Conservation (phyloP, 2,797 vertebrate genomes). For the Aeoliscus strigatus region DNA sequence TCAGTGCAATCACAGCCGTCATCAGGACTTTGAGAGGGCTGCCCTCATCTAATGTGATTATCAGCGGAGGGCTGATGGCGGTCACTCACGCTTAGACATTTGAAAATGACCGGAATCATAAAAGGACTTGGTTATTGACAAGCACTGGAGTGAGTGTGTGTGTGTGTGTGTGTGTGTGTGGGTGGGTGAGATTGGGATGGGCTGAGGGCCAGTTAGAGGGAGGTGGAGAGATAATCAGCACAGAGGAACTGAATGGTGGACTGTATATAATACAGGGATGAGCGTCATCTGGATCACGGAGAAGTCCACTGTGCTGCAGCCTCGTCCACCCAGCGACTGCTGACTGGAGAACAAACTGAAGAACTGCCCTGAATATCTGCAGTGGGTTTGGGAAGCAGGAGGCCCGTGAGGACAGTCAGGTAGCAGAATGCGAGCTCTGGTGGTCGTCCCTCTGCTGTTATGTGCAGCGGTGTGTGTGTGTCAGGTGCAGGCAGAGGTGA, state of each 20-base stretch:
- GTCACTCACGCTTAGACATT: slow-evolving; percentile 33
- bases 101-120: slow-evolving; percentile 54
- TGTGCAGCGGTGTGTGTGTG: slow-evolving; percentile 44
- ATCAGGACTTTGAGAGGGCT: slow-evolving; percentile 36
- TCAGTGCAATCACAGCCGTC: slow-evolving; percentile 49
- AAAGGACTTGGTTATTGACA: slow-evolving; percentile 42
- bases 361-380: slow-evolving; percentile 3
- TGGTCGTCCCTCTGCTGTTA: slow-evolving; percentile 64
- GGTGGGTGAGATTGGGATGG: slow-evolving; percentile 38
- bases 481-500: slow-evolving; percentile 59
- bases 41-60: slow-evolving; percentile 57
- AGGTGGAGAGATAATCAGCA: slow-evolving; percentile 25
- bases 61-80: slow-evolving; percentile 34
- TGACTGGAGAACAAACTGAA: neutral
- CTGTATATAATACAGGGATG: slow-evolving; percentile 53
- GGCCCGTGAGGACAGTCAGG: neutral
- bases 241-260: slow-evolving; percentile 27
- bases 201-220: slow-evolving; percentile 14
- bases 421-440: slow-evolving; percentile 56
- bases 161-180: slow-evolving; percentile 17
- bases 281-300: slow-evolving; percentile 14
- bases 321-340: neutral
- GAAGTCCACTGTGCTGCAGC: slow-evolving; percentile 3
- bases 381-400: neutral
- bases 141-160: slow-evolving; percentile 3